Base-by-base conservation (phyloP, 2,797 vertebrate genomes). In the Clarias pachynema region DNA sequence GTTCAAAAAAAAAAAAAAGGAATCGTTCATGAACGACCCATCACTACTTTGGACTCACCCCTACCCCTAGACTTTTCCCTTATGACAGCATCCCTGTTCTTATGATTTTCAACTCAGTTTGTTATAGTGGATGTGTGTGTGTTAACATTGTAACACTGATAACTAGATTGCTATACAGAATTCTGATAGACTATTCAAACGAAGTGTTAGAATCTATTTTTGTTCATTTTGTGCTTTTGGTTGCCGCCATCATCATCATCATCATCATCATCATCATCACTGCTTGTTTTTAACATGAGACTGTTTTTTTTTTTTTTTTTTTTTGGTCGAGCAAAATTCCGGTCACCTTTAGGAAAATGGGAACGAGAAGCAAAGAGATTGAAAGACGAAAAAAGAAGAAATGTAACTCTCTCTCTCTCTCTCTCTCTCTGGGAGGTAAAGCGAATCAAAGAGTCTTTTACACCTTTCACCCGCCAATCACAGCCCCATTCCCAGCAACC, bases 401-500 rank as follows among this genome's bases (percentile, higher is more conserved):
- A 80, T 57, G 24, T 73, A 34, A 8, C 15, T 29, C 81, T 40
- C 24, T 74, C 70, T 83, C 31, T 94, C 93, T 94, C 31, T 59
- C 49, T 59, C 66, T 56, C 80, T 82, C 56, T 72, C 34, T 60
- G 94, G 92, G 93, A 94, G 93, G 92, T 94, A 93, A 92, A 95
- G 94, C 91, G 93, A 93, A 94, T 95, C 94, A 93, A 93, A 95
- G 94, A 95, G 94, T 95, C 94, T 94, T 95, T 95, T 94, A 93
- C 94, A 95, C 95, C 95, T 95, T 95, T 96, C 94, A 95, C 95
- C 94, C 93, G 93, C 94, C 91, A 95, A 94, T 94, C 94, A 93
- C 91, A 91, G 91, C 78, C 83, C 80, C 62, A 63, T 62, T 83
- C 92, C 92, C 92, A 92, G 92, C 92, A 93, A 91, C 92, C 93